Base-by-base conservation (phyloP, 2,113 vertebrate species). In the Sapayoa aenigma region DNA sequence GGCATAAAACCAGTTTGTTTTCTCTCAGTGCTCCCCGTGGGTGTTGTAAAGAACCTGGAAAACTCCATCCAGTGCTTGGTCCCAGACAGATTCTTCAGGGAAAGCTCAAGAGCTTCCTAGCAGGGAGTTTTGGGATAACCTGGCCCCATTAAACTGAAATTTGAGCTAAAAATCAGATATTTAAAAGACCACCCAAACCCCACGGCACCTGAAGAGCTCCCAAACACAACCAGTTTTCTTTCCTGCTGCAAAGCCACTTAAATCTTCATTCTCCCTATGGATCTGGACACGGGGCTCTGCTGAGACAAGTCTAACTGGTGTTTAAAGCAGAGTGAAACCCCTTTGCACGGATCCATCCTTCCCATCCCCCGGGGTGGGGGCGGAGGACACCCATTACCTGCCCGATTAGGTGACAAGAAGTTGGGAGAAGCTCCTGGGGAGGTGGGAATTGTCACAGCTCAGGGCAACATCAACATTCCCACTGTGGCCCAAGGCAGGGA, bases 241-340 rank as follows among this genome's bases (percentile, higher is more conserved):
- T 69, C 35, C 58, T 85, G 66, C 47, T 42, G 65, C 31, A 75
- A 75, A 85, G 16, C 21, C 62, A 31, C 30, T 4, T 14, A 1
- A 1, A 21, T 17, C 35, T 76, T 35, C 5, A 28, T 69, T 92
- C 66, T 59, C 44, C 27, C 35, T 24, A 2, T 0, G 23, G 75
- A 13, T 79, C 28, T 33, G 21, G 31, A 58, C 3, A 15, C 0
- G 1, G 15, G 14, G 25, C 33, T 65, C 73, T 52, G 63, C 72
- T 28, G 47, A 83, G 67, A 24, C 21, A 4, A 3, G 17, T 11
- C 5, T 31, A n/a, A 37, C 15, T 27, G 14, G 0, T 5, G 10
- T 22, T 55, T 52, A 13, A 42, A 41, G 56, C 7, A 0, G 0
- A 27, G 28, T 0, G 10, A 62, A 78, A 84, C 11, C 6, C 25